Evolutionary conservation across 2,113 vertebrate species (phyloP).

Genomic region (Nannospalax galili): DNA sequence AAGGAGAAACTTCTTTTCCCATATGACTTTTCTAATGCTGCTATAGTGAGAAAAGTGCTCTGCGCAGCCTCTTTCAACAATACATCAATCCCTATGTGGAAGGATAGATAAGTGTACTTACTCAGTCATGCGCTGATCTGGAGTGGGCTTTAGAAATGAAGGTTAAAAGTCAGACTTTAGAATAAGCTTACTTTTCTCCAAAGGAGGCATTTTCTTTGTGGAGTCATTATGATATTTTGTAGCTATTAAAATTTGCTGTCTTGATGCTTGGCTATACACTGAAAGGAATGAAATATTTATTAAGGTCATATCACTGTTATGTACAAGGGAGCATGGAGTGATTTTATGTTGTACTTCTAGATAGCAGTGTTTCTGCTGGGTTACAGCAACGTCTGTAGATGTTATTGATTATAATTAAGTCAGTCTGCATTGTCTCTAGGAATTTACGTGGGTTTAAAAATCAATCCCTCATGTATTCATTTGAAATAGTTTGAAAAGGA

Average conservation of each 20-base stretch:
- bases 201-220: conserved; percentile 69
- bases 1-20: conserved; percentile 45
- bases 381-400: conserved; percentile 88
- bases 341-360: conserved; percentile 85
- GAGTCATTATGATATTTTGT: conserved; percentile 73
- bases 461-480: conserved; percentile 84
- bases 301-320: conserved; percentile 85
- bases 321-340: conserved; percentile 80
- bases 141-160: conserved; percentile 6
- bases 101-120: not conserved
- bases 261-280: conserved; percentile 80
- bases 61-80: not conserved
- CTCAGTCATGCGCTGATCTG: not conserved
- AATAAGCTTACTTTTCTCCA: conserved; percentile 60
- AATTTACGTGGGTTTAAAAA: conserved; percentile 86
- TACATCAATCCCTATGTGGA: not conserved
- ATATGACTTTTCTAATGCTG: conserved; percentile 48
- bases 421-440: conserved; percentile 87
- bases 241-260: conserved; percentile 79
- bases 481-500: conserved; percentile 79
- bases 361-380: conserved; percentile 83
- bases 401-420: conserved; percentile 91
- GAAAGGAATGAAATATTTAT: conserved; percentile 89
- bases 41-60: conserved; percentile 18
- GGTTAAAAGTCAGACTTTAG: not conserved